Percentiles rank a stretch among this genome's conserved stretches.
These are phyloP conservation scores for Harpalus rubripes DNA, from an alignment of 2,888 invertebrate species.

Conservation along the genomic window DNA sequence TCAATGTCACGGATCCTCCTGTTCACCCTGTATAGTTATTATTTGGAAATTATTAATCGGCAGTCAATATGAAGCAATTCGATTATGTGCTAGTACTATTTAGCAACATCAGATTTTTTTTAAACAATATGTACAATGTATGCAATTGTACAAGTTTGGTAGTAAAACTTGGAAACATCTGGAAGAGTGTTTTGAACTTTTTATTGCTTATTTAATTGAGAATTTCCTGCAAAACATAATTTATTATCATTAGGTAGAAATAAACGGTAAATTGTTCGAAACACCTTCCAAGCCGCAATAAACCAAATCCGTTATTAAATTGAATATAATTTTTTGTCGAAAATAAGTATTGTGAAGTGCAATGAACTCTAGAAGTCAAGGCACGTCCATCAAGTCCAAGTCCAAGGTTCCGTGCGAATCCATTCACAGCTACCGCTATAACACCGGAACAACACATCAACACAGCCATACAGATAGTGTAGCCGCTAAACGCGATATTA, in stretches of 20 bases:
- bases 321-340: constrained; percentile 46
- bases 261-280: constrained; percentile 4
- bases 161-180: too few relatives aligned
- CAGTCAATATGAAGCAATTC: too few relatives aligned
- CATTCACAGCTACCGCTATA: constrained; percentile 28
- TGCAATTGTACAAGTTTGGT: too few relatives aligned
- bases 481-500: constrained; percentile 39
- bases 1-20: too few relatives aligned
- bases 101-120: too few relatives aligned
- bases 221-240: constrained; percentile 9
- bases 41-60: too few relatives aligned
- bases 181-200: too few relatives aligned
- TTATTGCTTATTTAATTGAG: neutral
- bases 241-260: neutral
- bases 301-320: constrained; percentile 47
- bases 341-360: constrained; percentile 12
- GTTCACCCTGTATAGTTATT: too few relatives aligned
- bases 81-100: too few relatives aligned
- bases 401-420: constrained; percentile 41
- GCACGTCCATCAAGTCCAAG: constrained; percentile 24
- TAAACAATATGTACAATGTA: too few relatives aligned
- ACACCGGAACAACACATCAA: constrained; percentile 31
- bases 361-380: constrained; percentile 3
- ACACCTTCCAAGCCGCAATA: constrained; percentile 13
- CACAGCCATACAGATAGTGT: neutral